Evolutionary conservation across 2,888 invertebrate genomes (phyloP).

Genomic region (Callosobruchus maculatus): DNA sequence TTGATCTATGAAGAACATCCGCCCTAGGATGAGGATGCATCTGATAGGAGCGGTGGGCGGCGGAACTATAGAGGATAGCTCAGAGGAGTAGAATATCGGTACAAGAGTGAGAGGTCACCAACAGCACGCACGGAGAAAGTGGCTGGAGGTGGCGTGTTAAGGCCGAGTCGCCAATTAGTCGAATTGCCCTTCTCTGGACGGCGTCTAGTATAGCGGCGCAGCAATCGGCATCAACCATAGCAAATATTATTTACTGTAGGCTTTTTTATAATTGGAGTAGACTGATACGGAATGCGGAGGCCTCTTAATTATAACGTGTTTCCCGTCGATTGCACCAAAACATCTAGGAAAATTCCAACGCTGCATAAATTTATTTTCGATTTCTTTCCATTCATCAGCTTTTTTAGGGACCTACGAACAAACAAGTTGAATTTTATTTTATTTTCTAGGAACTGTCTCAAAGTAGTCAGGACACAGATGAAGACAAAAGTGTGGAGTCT

Average conservation of each 20-base stretch:
- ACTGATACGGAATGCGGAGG: slow-evolving; percentile 30
- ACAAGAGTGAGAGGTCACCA: too few relatives aligned
- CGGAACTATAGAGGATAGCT: too few relatives aligned
- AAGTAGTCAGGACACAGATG: slow-evolving; percentile 2
- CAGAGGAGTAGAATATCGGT: too few relatives aligned
- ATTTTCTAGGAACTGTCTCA: slow-evolving; percentile 4
- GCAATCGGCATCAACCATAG: slow-evolving; percentile 37
- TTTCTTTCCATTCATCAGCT: slow-evolving; percentile 8
- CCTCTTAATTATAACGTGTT: slow-evolving; percentile 32
- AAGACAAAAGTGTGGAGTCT: background rate
- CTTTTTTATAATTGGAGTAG: slow-evolving; percentile 35
- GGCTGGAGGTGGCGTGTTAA: too few relatives aligned
- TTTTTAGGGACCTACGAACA: slow-evolving; percentile 5
- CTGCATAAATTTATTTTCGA: slow-evolving; percentile 1
- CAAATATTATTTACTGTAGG: slow-evolving; percentile 38
- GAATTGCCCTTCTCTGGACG: too few relatives aligned
- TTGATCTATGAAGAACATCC: too few relatives aligned
- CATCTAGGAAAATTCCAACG: slow-evolving; percentile 32
- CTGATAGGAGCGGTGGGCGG: too few relatives aligned
- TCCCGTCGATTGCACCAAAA: slow-evolving; percentile 37
- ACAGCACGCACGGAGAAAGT: too few relatives aligned
- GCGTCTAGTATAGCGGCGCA: too few relatives aligned
- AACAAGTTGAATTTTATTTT: background rate
- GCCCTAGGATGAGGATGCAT: too few relatives aligned
- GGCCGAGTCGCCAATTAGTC: too few relatives aligned